These are phyloP conservation scores for Punctoribates punctum DNA, from an alignment of 2,888 invertebrate genomes.

Conservation along the genomic window DNA sequence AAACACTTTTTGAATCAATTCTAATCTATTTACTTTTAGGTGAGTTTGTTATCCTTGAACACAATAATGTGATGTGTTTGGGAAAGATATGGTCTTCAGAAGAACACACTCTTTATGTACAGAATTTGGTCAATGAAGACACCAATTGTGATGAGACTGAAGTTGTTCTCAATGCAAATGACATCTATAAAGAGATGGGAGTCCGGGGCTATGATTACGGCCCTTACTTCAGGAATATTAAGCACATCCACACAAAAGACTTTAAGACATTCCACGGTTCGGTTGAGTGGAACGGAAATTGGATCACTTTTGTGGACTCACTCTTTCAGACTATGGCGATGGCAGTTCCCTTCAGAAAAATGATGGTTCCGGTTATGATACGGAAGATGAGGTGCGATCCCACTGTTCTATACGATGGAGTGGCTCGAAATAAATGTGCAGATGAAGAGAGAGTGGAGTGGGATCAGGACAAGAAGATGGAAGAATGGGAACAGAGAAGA, in stretches of 20 bases:
- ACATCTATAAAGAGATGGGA: constrained; percentile 81
- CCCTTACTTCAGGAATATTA: constrained; percentile 76
- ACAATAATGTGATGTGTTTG: constrained; percentile 51
- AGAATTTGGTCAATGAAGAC: constrained; percentile 34
- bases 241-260: constrained; percentile 60
- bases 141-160: background rate
- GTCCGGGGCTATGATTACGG: constrained; percentile 80
- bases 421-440: background rate
- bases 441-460: background rate
- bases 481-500: background rate
- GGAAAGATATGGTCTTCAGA: constrained; percentile 52
- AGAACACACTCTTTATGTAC: constrained; percentile 49
- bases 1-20: constrained; percentile 44
- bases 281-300: constrained; percentile 43
- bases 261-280: constrained; percentile 57
- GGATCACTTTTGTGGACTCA: constrained; percentile 22
- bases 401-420: background rate
- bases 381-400: constrained; percentile 6
- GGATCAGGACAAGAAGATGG: background rate
- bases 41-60: constrained; percentile 12
- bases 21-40: background rate
- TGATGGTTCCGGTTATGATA: constrained; percentile 37
- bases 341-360: background rate
- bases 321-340: constrained; percentile 27
- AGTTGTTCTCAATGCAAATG: constrained; percentile 52